Evolutionary conservation across 2,888 invertebrate species (phyloP), one percentile per base, ranked within the genome.

Genomic region (Apamea epomidion): DNA sequence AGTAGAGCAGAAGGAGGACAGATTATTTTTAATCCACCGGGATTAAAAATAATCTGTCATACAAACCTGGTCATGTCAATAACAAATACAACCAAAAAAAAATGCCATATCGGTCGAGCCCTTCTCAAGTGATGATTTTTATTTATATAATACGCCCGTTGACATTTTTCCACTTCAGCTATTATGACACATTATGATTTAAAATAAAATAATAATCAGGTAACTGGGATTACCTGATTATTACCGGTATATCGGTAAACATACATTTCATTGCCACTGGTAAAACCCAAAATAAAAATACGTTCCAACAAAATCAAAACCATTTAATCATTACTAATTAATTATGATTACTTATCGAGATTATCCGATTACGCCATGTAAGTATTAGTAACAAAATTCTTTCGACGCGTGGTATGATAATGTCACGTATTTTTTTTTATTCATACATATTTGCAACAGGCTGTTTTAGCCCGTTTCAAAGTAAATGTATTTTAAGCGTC

Each of bases 401-500:
- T 70, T 74, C 14, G n/a, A 18, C 37, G 14, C 60, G n/a, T 18
- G 2, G 2, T 60, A 73, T 68, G 77, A 87, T 84, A 87, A 64
- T 29, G 32, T 2, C 10, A 18, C 29, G 65, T 12, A 51, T 64
- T 67, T 74, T 25, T 25, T 12, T 37, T 58, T 77, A 76, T 79
- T 70, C 42, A 73, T 71, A 29, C 60, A 81, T 76, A 88, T 88
- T 88, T 83, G 83, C 88, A 90, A 88, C 86, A 83, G 82, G 78
- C 74, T 88, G 85, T 90, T 92, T 90, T 90, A 86, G 82, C 87
- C 87, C 83, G 90, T 92, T 94, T 92, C 91, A 93, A 93, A 93
- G 93, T 93, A 93, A 94, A 94, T 94, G 93, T 95, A 95, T 95
- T 95, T 95, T 93, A 94, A 95, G 92, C 94, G 81, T 77, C 90